Conservation (phyloP, 2,113 vertebrate genomes). For the Phyllostomus hastatus region DNA sequence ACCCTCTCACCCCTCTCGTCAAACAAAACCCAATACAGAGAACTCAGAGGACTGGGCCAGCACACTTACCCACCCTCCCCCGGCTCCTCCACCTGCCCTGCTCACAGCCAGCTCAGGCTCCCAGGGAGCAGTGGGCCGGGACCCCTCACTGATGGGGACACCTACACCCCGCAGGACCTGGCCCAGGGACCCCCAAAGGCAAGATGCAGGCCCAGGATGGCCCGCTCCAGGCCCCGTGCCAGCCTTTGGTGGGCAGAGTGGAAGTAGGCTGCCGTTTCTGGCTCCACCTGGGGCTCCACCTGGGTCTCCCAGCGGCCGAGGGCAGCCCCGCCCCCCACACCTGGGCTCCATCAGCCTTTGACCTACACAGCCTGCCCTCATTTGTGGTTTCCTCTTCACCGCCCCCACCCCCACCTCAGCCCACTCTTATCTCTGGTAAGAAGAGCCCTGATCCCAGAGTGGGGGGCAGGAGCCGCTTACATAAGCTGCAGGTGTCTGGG, state of each 20-base stretch:
- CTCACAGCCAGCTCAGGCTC: neutral
- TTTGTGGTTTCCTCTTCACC: neutral
- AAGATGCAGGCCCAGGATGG: neutral
- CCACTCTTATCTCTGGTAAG: neutral
- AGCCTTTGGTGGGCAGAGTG: neutral
- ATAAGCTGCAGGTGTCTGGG: constrained; percentile 45
- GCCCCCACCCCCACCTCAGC: neutral
- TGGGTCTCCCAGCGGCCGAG: neutral
- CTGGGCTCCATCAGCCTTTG: neutral
- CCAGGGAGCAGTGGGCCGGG: neutral
- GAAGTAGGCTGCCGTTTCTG: neutral
- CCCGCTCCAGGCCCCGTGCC: neutral
- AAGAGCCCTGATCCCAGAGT: neutral
- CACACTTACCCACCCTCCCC: neutral
- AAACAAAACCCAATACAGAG: neutral
- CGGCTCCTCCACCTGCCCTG: too few species aligned
- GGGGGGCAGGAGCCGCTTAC: neutral
- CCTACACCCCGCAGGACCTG: neutral
- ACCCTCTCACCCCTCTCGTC: neutral
- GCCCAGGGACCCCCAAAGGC: neutral
- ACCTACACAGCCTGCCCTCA: neutral
- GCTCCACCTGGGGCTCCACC: neutral
- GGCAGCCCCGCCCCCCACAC: fast-evolving
- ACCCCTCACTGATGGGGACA: neutral
- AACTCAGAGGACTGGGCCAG: neutral